These are phyloP conservation scores for Falco naumanni DNA, from an alignment of 2,797 vertebrate species.

Conservation along the genomic window DNA sequence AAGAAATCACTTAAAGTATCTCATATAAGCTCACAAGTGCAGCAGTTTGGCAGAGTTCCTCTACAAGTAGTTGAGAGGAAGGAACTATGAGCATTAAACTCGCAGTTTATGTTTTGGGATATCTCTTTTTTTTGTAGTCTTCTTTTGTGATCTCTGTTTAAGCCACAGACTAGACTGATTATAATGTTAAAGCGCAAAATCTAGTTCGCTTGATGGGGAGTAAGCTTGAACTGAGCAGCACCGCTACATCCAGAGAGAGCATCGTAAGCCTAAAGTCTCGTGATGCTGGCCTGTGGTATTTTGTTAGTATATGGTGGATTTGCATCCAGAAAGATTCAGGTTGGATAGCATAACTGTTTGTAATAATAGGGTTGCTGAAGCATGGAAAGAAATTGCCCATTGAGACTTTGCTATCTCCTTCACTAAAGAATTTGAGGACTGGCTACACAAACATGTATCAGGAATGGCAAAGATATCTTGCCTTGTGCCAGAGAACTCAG, in stretches of 20 bases:
- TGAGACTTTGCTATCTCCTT: not conserved
- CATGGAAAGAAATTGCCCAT: not conserved
- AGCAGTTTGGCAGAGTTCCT: not conserved
- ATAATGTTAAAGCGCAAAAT: not conserved
- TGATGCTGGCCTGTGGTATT: rapidly evolving
- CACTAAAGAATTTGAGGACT: not conserved
- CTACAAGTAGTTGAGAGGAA: not conserved
- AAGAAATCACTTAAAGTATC: not conserved
- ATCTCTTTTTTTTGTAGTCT: not conserved
- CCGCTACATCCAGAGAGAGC: no score
- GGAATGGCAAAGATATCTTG: not conserved
- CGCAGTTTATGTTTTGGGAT: not conserved
- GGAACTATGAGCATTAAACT: not conserved
- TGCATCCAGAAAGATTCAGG: not conserved
- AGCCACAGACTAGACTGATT: not conserved
- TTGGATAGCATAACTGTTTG: not conserved
- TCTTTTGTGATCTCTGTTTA: not conserved
- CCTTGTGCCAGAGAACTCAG: not conserved
- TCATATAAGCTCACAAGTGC: not conserved
- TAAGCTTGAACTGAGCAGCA: not conserved
- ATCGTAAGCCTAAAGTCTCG: rapidly evolving
- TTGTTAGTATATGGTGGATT: not conserved
- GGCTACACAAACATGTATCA: not conserved
- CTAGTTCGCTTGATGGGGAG: not conserved
- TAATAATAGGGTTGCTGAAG: not conserved